Conservation (phyloP, 2,797 vertebrate species). For the Gephyroberyx darwinii region DNA sequence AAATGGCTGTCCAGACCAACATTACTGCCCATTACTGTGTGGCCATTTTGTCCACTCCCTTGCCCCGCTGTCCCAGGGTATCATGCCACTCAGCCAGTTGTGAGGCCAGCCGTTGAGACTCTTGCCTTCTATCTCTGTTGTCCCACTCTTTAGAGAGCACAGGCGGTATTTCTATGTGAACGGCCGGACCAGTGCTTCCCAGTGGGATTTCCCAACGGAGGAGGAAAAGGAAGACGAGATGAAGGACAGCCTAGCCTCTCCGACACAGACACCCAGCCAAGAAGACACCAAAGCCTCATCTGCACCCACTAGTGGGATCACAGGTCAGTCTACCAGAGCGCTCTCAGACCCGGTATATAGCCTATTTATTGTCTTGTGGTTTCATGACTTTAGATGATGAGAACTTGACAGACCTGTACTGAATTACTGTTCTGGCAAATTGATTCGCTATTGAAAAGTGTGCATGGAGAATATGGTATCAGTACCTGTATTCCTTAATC, state of each 20-base stretch:
- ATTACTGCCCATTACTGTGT: constrained; percentile 53
- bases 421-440: constrained; percentile 22
- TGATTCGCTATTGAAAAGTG: not conserved
- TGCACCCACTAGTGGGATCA: constrained; percentile 25
- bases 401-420: constrained; percentile 28
- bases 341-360: not conserved
- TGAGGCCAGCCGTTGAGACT: constrained; percentile 72
- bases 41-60: constrained; percentile 70
- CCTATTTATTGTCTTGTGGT: not conserved
- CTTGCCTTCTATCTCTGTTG: constrained; percentile 89
- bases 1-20: constrained; percentile 73
- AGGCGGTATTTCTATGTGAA: constrained; percentile 99
- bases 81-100: constrained; percentile 68
- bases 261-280: constrained; percentile 79
- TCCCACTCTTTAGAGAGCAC: constrained; percentile 98
- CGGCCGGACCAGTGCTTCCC: constrained; percentile 93
- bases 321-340: constrained; percentile 48
- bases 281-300: constrained; percentile 68
- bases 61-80: constrained; percentile 72
- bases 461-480: not conserved
- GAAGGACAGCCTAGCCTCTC: constrained; percentile 77
- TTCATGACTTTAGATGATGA: constrained; percentile 14
- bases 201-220: constrained; percentile 97
- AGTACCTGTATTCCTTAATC: too few species aligned
- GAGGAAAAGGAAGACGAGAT: constrained; percentile 87